Conservation (phyloP, 2,113 vertebrate genomes). For the Panurus biarmicus region DNA sequence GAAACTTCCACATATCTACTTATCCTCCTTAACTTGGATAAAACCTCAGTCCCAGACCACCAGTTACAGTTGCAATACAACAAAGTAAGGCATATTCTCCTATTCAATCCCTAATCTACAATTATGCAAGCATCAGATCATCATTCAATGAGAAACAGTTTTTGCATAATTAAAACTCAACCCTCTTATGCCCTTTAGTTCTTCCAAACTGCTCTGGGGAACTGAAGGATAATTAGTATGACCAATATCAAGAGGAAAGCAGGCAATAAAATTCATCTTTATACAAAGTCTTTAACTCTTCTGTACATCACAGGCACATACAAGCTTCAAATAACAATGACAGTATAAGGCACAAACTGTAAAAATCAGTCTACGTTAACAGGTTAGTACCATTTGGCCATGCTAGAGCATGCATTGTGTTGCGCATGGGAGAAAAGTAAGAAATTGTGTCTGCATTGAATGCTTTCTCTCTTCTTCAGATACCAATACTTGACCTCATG, state of each 20-base stretch:
- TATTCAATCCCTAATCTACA: not conserved
- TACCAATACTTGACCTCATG: not conserved
- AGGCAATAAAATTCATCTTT: not conserved
- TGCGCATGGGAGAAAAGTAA: fast-evolving
- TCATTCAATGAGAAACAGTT: not conserved
- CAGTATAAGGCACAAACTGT: not conserved
- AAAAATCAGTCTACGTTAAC: not conserved
- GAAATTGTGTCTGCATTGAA: not conserved
- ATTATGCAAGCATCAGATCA: not conserved
- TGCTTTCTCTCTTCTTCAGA: not conserved
- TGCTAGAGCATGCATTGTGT: not conserved
- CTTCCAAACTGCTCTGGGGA: not conserved
- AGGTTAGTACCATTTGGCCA: not conserved
- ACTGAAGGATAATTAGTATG: not conserved
- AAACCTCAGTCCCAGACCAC: not conserved
- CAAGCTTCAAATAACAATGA: not conserved
- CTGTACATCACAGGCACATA: not conserved
- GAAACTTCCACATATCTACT: not conserved
- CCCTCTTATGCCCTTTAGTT: not conserved
- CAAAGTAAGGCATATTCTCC: not conserved
- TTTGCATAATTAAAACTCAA: slow-evolving; percentile 6
- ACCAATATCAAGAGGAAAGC: not conserved
- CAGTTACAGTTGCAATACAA: not conserved
- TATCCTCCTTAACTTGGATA: not conserved
- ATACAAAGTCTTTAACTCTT: not conserved